These are phyloP conservation scores for Ophion ventricosus DNA, from an alignment of 2,888 invertebrate species.

Conservation along the genomic window DNA sequence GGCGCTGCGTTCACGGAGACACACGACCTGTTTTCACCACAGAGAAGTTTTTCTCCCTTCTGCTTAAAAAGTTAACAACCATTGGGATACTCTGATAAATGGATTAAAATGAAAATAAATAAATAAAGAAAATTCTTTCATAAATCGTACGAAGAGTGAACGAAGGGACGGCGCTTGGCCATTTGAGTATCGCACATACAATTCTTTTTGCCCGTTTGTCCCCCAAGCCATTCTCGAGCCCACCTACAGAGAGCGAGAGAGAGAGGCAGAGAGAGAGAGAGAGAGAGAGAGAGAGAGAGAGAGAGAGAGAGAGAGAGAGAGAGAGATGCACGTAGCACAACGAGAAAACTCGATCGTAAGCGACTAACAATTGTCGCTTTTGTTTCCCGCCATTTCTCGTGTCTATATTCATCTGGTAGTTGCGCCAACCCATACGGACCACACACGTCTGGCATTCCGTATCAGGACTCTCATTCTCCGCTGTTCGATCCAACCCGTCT, in stretches of 20 bases:
- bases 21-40: constrained; percentile 5
- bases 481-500: constrained; percentile 28
- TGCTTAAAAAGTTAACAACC: constrained; percentile 63
- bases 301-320: too few species aligned
- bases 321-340: neutral
- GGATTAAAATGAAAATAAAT: neutral
- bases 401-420: constrained; percentile 17
- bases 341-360: constrained; percentile 46
- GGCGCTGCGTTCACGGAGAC: neutral
- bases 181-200: constrained; percentile 38
- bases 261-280: too few species aligned
- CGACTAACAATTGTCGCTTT: constrained; percentile 58
- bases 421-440: constrained; percentile 43
- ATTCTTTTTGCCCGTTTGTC: constrained; percentile 36
- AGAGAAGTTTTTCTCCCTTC: neutral
- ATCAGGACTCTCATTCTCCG: constrained; percentile 40
- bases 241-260: neutral
- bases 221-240: constrained; percentile 40
- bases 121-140: constrained; percentile 41
- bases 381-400: constrained; percentile 43
- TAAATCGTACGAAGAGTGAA: constrained; percentile 54
- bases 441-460: constrained; percentile 33
- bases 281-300: too few species aligned
- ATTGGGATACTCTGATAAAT: constrained; percentile 31
- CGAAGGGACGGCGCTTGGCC: constrained; percentile 24